These are phyloP conservation scores for Calliphora vomitoria DNA, from an alignment of 2,888 invertebrate species.

Conservation along the genomic window DNA sequence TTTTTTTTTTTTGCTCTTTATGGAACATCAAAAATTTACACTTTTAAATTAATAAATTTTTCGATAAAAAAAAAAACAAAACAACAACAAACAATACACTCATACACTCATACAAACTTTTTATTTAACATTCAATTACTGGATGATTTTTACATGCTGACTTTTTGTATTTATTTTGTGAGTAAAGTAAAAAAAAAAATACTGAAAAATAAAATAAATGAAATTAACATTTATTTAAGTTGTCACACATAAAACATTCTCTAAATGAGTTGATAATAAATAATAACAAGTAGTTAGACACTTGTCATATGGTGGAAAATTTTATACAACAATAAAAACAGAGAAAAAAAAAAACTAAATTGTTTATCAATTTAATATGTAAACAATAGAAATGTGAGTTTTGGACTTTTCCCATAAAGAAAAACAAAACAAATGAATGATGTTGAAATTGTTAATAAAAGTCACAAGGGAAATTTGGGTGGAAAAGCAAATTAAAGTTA, in stretches of 20 bases:
- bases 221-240: slow-evolving; percentile 32
- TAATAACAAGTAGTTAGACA: slow-evolving; percentile 10
- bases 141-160: slow-evolving; percentile 2
- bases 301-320: slow-evolving; percentile 27
- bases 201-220: not conserved
- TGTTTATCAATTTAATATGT: slow-evolving; percentile 22
- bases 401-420: not conserved
- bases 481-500: not conserved
- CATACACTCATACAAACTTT: not conserved
- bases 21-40: slow-evolving; percentile 16
- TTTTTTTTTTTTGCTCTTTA: not conserved
- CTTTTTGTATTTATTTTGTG: not conserved
- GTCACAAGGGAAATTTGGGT: not conserved
- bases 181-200: not conserved
- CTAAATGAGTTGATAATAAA: slow-evolving; percentile 26
- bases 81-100: not conserved
- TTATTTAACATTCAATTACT: slow-evolving; percentile 11
- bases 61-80: not conserved
- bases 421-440: too few species aligned
- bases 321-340: not conserved
- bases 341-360: not conserved
- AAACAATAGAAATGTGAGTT: slow-evolving; percentile 4
- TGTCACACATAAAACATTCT: slow-evolving; percentile 27
- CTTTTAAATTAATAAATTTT: slow-evolving; percentile 6
- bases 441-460: too few species aligned